These are phyloP conservation scores for Phainopepla nitens DNA, from an alignment of 2,113 vertebrate genomes.

Conservation along the genomic window DNA sequence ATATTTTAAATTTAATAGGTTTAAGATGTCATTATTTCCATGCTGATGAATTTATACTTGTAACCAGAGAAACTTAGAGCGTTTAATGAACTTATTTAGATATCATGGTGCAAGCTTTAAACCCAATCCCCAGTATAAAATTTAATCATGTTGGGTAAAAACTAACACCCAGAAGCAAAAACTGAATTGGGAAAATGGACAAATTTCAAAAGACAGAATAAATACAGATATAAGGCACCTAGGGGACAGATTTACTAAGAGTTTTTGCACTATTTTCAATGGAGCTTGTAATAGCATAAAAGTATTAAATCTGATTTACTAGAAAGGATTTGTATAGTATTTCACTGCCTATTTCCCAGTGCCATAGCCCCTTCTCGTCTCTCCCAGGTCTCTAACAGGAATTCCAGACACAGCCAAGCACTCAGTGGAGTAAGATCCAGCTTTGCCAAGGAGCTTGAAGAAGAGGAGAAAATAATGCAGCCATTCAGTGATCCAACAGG, in stretches of 20 bases:
- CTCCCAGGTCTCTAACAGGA: neutral
- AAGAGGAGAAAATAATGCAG: neutral
- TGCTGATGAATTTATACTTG: constrained; percentile 67
- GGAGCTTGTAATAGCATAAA: constrained; percentile 52
- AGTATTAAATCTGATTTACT: constrained; percentile 66
- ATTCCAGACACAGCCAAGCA: neutral
- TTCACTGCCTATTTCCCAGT: neutral
- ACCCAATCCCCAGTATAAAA: constrained; percentile 45
- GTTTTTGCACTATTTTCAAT: constrained; percentile 61
- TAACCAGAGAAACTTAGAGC: constrained; percentile 61
- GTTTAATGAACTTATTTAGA: constrained; percentile 69
- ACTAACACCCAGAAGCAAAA: constrained; percentile 63
- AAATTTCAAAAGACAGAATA: constrained; percentile 63
- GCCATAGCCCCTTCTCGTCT: neutral
- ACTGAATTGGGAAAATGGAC: constrained; percentile 51
- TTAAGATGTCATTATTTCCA: constrained; percentile 69
- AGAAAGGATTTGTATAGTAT: constrained; percentile 42
- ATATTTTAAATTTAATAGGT: constrained; percentile 70
- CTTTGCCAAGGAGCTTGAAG: neutral
- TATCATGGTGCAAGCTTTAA: constrained; percentile 46
- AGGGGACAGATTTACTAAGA: constrained; percentile 60
- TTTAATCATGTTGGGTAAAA: constrained; percentile 65
- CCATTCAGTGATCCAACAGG: neutral
- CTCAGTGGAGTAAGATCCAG: neutral
- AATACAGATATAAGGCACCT: constrained; percentile 62